Evolutionary conservation across 2,113 vertebrate species (phyloP), one percentile per base, ranked within the genome.

Genomic region (Mormyrus lacerda): DNA sequence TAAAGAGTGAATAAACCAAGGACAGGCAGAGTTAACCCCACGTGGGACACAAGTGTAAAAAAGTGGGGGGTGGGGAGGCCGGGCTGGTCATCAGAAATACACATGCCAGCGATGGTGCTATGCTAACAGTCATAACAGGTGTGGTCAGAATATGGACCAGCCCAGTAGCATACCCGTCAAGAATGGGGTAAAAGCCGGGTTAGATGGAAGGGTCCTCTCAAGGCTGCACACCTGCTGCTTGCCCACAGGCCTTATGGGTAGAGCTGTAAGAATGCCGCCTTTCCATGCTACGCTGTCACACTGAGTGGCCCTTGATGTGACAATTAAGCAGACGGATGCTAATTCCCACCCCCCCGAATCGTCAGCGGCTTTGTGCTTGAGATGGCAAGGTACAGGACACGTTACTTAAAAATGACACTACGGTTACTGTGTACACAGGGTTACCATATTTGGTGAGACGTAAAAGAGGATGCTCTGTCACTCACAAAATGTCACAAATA

Each of bases 1-100:
- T 85, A 73, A 90, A 87, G 69, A 87, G 58, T 88, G 47, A 82
- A 91, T 90, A 51, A 76, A 73, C n/a, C 27, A 42, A 24, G 17
- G 89, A 86, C 88, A 76, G 76, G 44, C 42, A 27, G 35, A 47
- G 51, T 84, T 35, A 89, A 89, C 89, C 89, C 45, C 89, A 73
- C 65, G 83, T 86, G 84, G n/a, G 53, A 89, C 84, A 87, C 73
- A 55, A 86, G 44, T 3, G 89, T 87, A 47, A 89, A 53, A 92
- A 90, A 90, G 79, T 10, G 11, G 4, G 79, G 69, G 39, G 61
- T 4, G 7, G 48, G n/a, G 58, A n/a, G 21, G 58, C 6, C 0
- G 7, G 21, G 3, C 3, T 69, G 24, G 3, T 65, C n/a, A 65
- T 65, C 10, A 27, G 61, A 65, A 65, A 65, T 27, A 11, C 61